Conservation (phyloP, 1,140 invertebrate genomes). For the Dendroctonus valens region DNA sequence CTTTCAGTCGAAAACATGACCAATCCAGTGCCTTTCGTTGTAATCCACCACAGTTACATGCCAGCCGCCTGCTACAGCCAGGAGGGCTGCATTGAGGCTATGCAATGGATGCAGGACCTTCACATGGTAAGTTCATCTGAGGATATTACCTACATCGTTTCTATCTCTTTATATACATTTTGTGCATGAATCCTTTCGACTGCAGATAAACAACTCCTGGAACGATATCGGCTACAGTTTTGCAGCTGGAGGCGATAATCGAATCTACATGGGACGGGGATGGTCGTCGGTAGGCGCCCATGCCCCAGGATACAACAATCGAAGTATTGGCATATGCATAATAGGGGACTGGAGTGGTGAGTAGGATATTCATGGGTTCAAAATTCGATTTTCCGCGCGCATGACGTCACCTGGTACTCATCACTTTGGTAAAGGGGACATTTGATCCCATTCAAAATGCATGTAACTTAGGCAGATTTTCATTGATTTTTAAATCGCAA, state of each 20-base stretch:
- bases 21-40: constrained; percentile 68
- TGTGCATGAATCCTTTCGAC: not conserved
- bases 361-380: no score
- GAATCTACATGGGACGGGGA: constrained; percentile 72
- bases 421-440: no score
- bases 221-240: constrained; percentile 75
- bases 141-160: no score
- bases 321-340: constrained; percentile 71
- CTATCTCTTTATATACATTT: no score
- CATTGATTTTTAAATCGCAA: no score
- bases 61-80: constrained; percentile 60
- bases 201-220: constrained; percentile 56
- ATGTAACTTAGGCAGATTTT: no score
- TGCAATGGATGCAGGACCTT: constrained; percentile 59
- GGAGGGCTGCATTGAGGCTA: constrained; percentile 52
- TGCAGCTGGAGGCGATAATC: constrained; percentile 73
- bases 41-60: constrained; percentile 72
- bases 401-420: no score
- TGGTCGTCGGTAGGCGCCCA: constrained; percentile 73
- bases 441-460: no score
- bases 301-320: constrained; percentile 65
- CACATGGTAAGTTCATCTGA: constrained; percentile 46
- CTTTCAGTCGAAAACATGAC: constrained; percentile 50
- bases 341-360: constrained; percentile 66
- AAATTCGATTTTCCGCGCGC: no score